Evolutionary conservation across 2,888 invertebrate species (phyloP).

Genomic region (Serripes groenlandicus): DNA sequence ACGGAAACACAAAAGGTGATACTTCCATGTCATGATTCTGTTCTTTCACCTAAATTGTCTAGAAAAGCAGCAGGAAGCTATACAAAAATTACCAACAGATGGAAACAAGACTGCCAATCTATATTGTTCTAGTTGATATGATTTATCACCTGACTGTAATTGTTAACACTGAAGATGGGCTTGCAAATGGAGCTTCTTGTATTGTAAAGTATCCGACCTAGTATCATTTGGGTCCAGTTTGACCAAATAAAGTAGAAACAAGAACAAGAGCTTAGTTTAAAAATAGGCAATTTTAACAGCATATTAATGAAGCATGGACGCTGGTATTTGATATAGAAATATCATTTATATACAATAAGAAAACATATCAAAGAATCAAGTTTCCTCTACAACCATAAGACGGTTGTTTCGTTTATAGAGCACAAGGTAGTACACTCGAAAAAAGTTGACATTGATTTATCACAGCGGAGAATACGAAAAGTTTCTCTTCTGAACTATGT

Average conservation of each 20-base stretch:
- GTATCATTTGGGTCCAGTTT: neutral
- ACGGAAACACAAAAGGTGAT: conserved; percentile 25
- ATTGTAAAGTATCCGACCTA: conserved; percentile 32
- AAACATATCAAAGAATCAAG: too few species aligned
- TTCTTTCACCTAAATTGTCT: conserved; percentile 37
- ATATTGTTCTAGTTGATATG: conserved; percentile 22
- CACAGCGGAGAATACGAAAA: too few species aligned
- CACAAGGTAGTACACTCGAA: too few species aligned
- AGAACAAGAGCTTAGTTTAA: too few species aligned
- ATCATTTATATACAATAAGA: too few species aligned
- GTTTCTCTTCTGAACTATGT: too few species aligned
- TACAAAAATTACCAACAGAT: conserved; percentile 33
- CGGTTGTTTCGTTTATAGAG: too few species aligned
- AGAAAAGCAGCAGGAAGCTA: conserved; percentile 28
- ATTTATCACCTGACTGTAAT: conserved; percentile 38
- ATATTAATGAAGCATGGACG: too few species aligned
- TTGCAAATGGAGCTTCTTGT: conserved; percentile 57
- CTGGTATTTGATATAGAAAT: too few species aligned
- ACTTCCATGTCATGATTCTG: conserved; percentile 26
- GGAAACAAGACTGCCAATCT: conserved; percentile 31
- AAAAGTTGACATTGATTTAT: too few species aligned
- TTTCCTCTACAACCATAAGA: too few species aligned
- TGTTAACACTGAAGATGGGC: conserved; percentile 58
- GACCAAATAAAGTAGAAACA: neutral
- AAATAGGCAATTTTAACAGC: too few species aligned